phyloP scores from a whole-genome alignment of 2,113 vertebrate genomes.

The Chloebia gouldiae region DNA sequence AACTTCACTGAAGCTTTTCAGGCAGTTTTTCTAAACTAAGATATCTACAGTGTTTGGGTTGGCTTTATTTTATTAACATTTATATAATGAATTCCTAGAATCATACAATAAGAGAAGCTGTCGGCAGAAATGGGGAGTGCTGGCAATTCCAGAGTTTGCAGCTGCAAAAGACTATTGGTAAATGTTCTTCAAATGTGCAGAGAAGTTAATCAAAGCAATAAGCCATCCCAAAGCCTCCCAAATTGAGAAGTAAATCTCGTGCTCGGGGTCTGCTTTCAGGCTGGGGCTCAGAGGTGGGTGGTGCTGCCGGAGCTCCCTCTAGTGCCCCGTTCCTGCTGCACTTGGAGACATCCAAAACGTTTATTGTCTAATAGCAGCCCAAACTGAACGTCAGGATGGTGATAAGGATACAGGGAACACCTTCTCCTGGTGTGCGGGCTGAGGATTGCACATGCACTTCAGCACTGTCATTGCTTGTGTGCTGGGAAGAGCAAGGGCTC shows the following conservation, averaged over 20 bases:
- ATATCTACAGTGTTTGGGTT: not conserved
- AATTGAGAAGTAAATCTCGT: not conserved
- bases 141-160: not conserved
- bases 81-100: not conserved
- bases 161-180: not conserved
- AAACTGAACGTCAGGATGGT: not conserved
- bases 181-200: not conserved
- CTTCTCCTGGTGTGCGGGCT: not conserved
- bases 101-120: not conserved
- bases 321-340: not conserved
- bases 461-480: not conserved
- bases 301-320: conserved; percentile 23
- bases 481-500: not conserved
- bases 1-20: not conserved
- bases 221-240: not conserved
- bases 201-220: not conserved
- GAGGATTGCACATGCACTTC: not conserved
- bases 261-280: not conserved
- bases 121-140: not conserved
- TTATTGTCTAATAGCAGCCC: not conserved
- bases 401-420: not conserved
- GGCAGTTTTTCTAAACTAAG: not conserved
- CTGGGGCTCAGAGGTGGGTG: not conserved
- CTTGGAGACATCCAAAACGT: rapidly evolving
- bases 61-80: not conserved